Base-by-base conservation (phyloP, 2,797 vertebrate genomes). In the Podargus strigoides region DNA sequence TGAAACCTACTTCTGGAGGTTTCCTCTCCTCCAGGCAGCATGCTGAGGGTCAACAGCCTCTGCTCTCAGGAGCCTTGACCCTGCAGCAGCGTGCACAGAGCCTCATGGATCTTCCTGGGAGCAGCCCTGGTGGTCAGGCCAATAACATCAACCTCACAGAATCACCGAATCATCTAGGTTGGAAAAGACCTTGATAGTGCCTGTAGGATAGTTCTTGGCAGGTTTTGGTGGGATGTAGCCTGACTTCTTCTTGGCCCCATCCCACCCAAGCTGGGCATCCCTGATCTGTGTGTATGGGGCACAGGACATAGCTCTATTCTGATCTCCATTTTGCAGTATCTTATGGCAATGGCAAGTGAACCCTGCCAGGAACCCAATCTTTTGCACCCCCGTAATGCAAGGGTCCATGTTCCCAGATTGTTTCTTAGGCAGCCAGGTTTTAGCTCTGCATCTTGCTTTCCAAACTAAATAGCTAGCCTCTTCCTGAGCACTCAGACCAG, bases 21-120 rank as follows among this genome's bases (percentile, higher is more conserved):
- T 60, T 76, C 1, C 55, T 67, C 12, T 79, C 3, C 8, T n/a
- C 49, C 60, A 49, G 34, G 39, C 52, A 56, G 34, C 0, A 0
- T 30, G 59, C 30, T 52, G 47, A 75, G 41, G 49, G n/a, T 18
- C 14, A 32, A 10, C 10, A 20, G 58, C 37, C 49, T 64, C 59
- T 83, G 59, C 41, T 69, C 8, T 81, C 68, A 34, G 63, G n/a
- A 85, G 56, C 42, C 32, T 44, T 75, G 87, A n/a, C 50, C 47
- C 62, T 67, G 70, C 66, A 83, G 63, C 59, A 41, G 62, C 0
- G 0, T 11, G 30, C 64, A 62, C 36, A 82, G 69, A 50, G 50
- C 49, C 67, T 30, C 0, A 0, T 13, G 28, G 14, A 16, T 27
- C 53, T 39, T 81, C n/a, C 63, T 53, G 18, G 44, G 73, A 86